Evolutionary conservation across 2,888 invertebrate species (phyloP).

Genomic region (Taphrorychus bicolor): DNA sequence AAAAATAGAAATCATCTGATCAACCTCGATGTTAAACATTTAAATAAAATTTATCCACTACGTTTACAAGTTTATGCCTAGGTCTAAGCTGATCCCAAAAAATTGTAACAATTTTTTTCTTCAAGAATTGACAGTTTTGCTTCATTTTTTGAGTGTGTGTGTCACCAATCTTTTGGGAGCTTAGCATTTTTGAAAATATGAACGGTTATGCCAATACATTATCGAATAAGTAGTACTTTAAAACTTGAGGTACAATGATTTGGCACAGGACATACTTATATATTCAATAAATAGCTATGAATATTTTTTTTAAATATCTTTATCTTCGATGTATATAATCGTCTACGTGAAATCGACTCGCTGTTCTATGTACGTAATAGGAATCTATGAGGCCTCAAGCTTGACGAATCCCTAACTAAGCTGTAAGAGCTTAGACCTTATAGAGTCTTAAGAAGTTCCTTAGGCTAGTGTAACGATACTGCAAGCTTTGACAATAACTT

Average conservation of each 20-base stretch:
- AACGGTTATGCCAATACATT: slow-evolving; percentile 2
- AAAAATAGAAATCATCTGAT: slow-evolving; percentile 55
- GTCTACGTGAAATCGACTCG: slow-evolving; percentile 37
- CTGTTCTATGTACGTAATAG: slow-evolving; percentile 9
- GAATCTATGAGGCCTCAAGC: not conserved
- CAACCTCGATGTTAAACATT: slow-evolving; percentile 58
- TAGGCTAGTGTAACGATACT: too few relatives aligned
- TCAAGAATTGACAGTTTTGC: not conserved
- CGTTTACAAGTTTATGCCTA: not conserved
- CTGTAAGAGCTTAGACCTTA: too few relatives aligned
- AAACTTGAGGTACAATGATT: slow-evolving; percentile 76
- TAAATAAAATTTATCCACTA: slow-evolving; percentile 44
- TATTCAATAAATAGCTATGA: slow-evolving; percentile 43
- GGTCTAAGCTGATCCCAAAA: not conserved
- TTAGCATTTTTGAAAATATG: slow-evolving; percentile 8
- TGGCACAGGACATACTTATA: slow-evolving; percentile 68
- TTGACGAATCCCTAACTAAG: not conserved
- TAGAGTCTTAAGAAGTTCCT: too few relatives aligned
- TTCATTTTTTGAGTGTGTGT: not conserved
- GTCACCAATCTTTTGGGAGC: slow-evolving; percentile 10
- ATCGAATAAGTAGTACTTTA: not conserved
- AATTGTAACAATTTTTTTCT: too few relatives aligned
- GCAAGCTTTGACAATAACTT: too few relatives aligned
- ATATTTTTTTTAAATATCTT: slow-evolving; percentile 38
- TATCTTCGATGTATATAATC: slow-evolving; percentile 45